These are phyloP conservation scores for Cyclophora punctaria DNA, from an alignment of 2,888 invertebrate genomes.

Conservation along the genomic window DNA sequence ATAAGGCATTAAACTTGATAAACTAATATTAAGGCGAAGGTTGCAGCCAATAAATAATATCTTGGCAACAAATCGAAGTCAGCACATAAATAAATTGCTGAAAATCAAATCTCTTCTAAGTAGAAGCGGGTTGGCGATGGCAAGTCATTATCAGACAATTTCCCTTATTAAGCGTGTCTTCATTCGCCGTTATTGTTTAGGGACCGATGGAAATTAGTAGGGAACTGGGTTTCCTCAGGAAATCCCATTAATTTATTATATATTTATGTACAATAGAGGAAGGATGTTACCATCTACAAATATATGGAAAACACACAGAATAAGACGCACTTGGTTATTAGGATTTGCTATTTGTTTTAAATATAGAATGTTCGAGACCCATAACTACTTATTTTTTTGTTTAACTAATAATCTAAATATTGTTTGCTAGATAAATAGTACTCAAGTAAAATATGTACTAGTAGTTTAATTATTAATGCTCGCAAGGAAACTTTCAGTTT, in stretches of 20 bases:
- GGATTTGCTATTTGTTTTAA: too few relatives aligned
- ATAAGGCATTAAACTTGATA: neutral
- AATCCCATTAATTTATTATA: conserved; percentile 39
- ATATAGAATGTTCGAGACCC: too few relatives aligned
- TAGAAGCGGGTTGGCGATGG: conserved; percentile 25
- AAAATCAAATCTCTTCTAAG: conserved; percentile 40
- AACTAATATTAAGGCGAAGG: neutral
- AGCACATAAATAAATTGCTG: conserved; percentile 3
- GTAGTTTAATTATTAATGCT: neutral
- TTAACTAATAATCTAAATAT: too few relatives aligned
- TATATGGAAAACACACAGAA: too few relatives aligned
- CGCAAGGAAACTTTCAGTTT: conserved; percentile 7
- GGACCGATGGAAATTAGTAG: conserved; percentile 51
- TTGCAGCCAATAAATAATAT: conserved; percentile 7
- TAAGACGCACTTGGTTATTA: too few relatives aligned
- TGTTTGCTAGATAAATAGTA: too few relatives aligned
- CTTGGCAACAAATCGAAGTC: neutral
- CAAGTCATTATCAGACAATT: conserved; percentile 48
- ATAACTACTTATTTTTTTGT: too few relatives aligned
- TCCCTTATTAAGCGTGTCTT: conserved; percentile 50
- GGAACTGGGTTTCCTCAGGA: conserved; percentile 35
- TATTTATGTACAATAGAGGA: conserved; percentile 5
- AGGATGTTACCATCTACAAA: too few relatives aligned
- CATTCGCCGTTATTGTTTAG: conserved; percentile 52
- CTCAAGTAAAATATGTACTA: too few relatives aligned